Conservation (phyloP, 2,797 vertebrate species). For the Tinamus major region DNA sequence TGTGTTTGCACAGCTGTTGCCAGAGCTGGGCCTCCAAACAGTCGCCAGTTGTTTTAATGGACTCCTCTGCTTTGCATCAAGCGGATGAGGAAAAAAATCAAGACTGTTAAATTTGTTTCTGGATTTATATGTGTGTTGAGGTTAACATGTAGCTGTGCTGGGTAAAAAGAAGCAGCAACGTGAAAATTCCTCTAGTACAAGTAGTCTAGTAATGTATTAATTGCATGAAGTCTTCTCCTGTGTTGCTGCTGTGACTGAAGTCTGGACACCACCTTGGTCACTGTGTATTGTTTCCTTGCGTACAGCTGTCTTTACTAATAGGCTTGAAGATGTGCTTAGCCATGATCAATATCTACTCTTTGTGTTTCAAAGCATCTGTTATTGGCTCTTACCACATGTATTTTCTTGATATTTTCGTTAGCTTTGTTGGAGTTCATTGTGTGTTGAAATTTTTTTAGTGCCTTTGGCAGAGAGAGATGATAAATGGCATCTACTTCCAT, state of each 20-base stretch:
- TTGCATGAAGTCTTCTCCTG: neutral
- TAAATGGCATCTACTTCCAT: neutral
- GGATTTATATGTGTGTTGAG: constrained; percentile 23
- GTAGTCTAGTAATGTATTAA: neutral
- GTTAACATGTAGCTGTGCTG: neutral
- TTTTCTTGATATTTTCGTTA: neutral
- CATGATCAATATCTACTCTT: neutral
- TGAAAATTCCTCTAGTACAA: neutral
- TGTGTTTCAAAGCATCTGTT: neutral
- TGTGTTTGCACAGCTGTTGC: constrained; percentile 72
- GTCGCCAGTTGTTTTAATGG: constrained; percentile 56
- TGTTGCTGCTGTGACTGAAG: neutral
- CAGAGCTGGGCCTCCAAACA: constrained; percentile 61
- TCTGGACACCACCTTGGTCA: neutral
- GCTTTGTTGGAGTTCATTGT: neutral
- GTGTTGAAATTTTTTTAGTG: neutral
- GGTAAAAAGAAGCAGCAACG: constrained; percentile 25
- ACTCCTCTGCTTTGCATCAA: constrained; percentile 64
- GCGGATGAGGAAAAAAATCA: neutral
- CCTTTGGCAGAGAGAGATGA: neutral
- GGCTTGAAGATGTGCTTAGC: neutral
- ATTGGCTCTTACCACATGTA: neutral
- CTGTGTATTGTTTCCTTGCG: neutral
- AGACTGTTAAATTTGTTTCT: constrained; percentile 21
- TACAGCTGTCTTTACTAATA: neutral